These are phyloP conservation scores for Pollicipes pollicipes DNA, from an alignment of 1,140 invertebrate genomes.

Conservation along the genomic window DNA sequence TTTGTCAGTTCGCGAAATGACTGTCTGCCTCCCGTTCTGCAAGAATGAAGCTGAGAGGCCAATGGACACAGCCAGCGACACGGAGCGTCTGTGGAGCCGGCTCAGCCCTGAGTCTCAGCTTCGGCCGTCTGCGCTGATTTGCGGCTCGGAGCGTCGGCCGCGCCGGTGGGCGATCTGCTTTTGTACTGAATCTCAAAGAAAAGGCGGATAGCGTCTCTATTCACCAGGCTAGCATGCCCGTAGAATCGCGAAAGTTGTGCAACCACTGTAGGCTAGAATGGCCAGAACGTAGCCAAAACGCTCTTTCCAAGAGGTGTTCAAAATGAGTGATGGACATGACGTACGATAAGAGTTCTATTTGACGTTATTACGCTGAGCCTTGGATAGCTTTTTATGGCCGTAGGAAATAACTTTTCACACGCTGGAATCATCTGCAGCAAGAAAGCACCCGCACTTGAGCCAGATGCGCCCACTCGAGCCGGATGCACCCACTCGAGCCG, in stretches of 20 bases:
- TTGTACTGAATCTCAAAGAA: background rate
- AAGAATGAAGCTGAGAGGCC: too few relatives aligned
- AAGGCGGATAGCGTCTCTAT: background rate
- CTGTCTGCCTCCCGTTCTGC: background rate
- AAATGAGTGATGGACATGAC: conserved; percentile 5
- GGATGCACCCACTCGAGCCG: too few relatives aligned
- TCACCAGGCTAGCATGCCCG: background rate
- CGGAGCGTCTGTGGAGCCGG: too few relatives aligned
- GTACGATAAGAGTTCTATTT: background rate
- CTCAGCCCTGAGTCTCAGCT: background rate
- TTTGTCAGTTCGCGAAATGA: background rate
- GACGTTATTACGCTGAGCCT: conserved; percentile 7
- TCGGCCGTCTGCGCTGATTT: too few relatives aligned
- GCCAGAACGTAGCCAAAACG: background rate
- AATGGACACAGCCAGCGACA: too few relatives aligned
- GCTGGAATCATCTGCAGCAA: background rate
- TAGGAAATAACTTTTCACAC: too few relatives aligned
- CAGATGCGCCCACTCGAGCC: too few relatives aligned
- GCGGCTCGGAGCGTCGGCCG: too few relatives aligned
- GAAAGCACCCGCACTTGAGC: background rate
- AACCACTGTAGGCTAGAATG: conserved; percentile 5
- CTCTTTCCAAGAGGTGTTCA: background rate
- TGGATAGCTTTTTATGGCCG: background rate
- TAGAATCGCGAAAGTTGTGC: background rate
- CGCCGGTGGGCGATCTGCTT: background rate